A percentile compares a stretch with the other conserved stretches of the same genome.
Evolutionary conservation across 2,113 vertebrate species (phyloP).

Genomic region (Acanthisitta chloris): DNA sequence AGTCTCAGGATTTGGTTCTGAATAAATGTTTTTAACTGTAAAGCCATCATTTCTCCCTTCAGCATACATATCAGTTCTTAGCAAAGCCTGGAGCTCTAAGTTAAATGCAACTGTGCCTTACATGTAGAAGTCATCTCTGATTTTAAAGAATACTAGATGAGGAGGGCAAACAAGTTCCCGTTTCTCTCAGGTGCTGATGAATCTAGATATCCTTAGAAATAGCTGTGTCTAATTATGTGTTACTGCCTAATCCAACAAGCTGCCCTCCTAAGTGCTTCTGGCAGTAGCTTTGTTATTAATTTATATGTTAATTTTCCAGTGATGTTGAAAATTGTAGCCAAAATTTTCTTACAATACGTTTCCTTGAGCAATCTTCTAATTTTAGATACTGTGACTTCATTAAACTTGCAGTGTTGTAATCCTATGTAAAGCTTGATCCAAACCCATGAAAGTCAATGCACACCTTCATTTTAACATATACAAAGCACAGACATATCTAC

Average conservation of each 20-base stretch:
- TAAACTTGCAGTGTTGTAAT: not conserved
- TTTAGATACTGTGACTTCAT: slow-evolving; percentile 18
- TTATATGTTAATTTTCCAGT: slow-evolving; percentile 56
- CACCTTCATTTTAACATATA: not conserved
- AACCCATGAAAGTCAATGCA: not conserved
- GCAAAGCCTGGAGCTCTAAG: not conserved
- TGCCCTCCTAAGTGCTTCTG: not conserved
- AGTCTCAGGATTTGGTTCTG: not conserved
- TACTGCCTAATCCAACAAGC: slow-evolving; percentile 31
- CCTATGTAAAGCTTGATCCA: not conserved
- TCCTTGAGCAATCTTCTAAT: slow-evolving; percentile 18
- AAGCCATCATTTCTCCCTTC: not conserved
- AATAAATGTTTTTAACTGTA: not conserved
- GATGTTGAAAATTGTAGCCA: slow-evolving; percentile 32
- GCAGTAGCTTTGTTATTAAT: slow-evolving; percentile 44
- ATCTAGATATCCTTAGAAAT: slow-evolving; percentile 38
- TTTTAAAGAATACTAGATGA: slow-evolving; percentile 2
- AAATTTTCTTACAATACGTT: slow-evolving; percentile 27
- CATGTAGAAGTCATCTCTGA: not conserved
- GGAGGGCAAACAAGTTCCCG: not conserved
- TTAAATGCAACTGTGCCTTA: not conserved
- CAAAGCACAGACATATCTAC: not conserved
- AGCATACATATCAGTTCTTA: not conserved
- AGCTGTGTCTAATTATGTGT: slow-evolving; percentile 34
- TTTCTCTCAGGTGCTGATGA: slow-evolving; percentile 34